A percentile compares a stretch with the other conserved stretches of the same genome.
phyloP scores from a whole-genome alignment of 2,797 vertebrate genomes.

The Sciaenops ocellatus region DNA sequence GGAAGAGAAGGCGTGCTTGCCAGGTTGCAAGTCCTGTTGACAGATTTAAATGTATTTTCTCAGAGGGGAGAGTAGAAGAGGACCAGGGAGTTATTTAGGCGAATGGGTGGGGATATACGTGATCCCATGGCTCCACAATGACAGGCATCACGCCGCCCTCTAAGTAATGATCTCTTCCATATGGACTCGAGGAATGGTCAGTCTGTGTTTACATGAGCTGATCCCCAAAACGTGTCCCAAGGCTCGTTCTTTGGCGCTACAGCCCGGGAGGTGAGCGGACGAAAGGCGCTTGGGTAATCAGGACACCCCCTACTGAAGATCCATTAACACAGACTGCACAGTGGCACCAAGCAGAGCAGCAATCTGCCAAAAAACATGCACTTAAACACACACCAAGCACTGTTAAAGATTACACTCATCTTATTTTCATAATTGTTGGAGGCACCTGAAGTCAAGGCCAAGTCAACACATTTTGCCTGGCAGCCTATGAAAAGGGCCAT shows the following conservation, averaged over 20 bases:
- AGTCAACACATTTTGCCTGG: constrained; percentile 83
- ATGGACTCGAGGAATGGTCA: constrained; percentile 76
- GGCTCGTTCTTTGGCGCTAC: constrained; percentile 61
- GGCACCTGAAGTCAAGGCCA: constrained; percentile 79
- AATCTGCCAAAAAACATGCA: constrained; percentile 66
- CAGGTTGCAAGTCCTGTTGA: constrained; percentile 71
- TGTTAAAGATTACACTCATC: constrained; percentile 74
- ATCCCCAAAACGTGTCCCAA: constrained; percentile 75
- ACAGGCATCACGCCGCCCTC: constrained; percentile 71
- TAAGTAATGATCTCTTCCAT: constrained; percentile 82
- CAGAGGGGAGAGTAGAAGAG: constrained; percentile 50
- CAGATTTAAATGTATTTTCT: constrained; percentile 71
- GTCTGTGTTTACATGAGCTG: constrained; percentile 78
- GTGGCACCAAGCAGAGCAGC: constrained; percentile 70
- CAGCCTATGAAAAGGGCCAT: constrained; percentile 78
- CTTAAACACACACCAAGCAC: constrained; percentile 68
- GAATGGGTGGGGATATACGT: constrained; percentile 58
- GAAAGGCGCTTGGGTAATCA: constrained; percentile 68
- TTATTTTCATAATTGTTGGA: constrained; percentile 84
- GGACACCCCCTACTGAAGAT: constrained; percentile 61
- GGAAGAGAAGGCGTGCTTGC: constrained; percentile 36
- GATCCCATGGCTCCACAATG: constrained; percentile 68
- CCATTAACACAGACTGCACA: constrained; percentile 66
- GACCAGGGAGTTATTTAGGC: constrained; percentile 54
- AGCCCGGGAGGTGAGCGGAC: constrained; percentile 56